Conservation (phyloP, 2,888 invertebrate genomes). For the Monoplex corrugatus region DNA sequence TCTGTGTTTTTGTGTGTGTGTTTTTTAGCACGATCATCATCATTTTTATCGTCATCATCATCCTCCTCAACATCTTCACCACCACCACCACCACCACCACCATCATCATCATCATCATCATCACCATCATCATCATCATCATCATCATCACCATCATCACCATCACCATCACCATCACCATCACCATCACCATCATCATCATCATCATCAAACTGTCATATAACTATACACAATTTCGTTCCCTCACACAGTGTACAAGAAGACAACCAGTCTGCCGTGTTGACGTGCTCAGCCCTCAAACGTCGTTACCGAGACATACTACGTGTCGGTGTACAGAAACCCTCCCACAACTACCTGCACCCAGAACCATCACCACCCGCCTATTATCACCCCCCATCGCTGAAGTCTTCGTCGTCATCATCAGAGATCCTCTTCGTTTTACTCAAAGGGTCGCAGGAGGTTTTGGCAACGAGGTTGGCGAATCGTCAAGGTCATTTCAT, state of each 20-base stretch:
- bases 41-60: neutral
- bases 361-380: neutral
- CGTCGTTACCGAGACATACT: slow-evolving; percentile 73
- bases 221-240: neutral
- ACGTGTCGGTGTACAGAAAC: slow-evolving; percentile 53
- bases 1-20: neutral
- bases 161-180: slow-evolving; percentile 12
- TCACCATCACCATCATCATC: slow-evolving; percentile 13
- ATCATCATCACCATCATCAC: slow-evolving; percentile 22
- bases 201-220: neutral
- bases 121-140: slow-evolving; percentile 21
- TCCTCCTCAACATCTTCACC: neutral
- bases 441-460: slow-evolving; percentile 64
- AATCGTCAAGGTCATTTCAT: slow-evolving; percentile 74
- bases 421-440: slow-evolving; percentile 64
- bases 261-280: slow-evolving; percentile 58
- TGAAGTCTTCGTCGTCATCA: neutral
- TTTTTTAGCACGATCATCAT: neutral
- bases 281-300: slow-evolving; percentile 80
- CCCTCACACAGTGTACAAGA: slow-evolving; percentile 52
- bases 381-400: neutral
- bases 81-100: slow-evolving; percentile 22
- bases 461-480: slow-evolving; percentile 64
- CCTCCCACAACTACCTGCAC: neutral
- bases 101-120: slow-evolving; percentile 28